Evolutionary conservation across 2,797 vertebrate species (phyloP), one percentile per base, ranked within the genome.

Genomic region (Gymnopithys bicolor): DNA sequence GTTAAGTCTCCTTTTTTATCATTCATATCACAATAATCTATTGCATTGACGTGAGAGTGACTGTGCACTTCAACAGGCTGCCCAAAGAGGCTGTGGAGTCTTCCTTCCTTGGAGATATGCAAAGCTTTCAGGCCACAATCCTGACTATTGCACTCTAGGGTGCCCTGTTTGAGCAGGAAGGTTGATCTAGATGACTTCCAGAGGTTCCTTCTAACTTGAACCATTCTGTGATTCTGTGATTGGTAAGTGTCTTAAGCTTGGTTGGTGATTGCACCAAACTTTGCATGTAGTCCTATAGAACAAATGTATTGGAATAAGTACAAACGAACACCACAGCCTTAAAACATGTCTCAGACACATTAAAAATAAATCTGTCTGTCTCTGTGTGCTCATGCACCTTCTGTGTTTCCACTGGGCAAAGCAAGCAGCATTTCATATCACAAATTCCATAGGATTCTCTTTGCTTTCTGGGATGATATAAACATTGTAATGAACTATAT

Each of bases 191-290:
- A 16, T 33, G 37, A n/a, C 17, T 13, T 63, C 19, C 49, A 51
- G 55, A 4, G 5, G 5, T 30, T 76, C 23, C n/a, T 39, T 70
- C 56, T n/a, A n/a, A 7, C 45, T 58, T 76, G 4, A 64, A 16
- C 3, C 14, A 13, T 25, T 56, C 28, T 0, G 14, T n/a, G 43
- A 18, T n/a, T 64, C 62, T 64, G 1, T 28, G 43, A 43, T 13
- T 35, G 41, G 43, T 33, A 66, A 17, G 17, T 69, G 3, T 67
- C 23, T 71, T 82, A 16, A 64, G n/a, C 30, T 56, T 14, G 0
- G 21, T 32, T 59, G 25, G 48, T 78, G 18, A 9, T 75, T 56
- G 30, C 67, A 78, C 4, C n/a, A 60, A 59, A 43, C 2, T 52
- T 69, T 32, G 16, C 24, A 70, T 27, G 33, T 35, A 48, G 39